Conservation (phyloP, 2,113 vertebrate genomes). For the Orientallactaga bullata region DNA sequence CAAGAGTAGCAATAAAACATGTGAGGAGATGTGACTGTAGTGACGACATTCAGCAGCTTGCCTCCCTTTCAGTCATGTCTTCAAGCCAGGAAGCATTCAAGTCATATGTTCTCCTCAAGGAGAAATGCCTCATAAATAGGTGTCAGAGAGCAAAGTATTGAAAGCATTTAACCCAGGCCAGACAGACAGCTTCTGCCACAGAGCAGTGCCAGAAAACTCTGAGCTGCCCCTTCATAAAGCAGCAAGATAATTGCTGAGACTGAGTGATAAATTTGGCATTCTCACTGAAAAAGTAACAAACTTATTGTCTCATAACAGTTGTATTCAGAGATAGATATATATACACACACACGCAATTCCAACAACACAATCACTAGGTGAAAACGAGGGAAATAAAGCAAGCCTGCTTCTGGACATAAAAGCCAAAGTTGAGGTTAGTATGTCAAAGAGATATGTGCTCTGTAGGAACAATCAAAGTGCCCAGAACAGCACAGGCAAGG, state of each 20-base stretch:
- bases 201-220: slow-evolving; percentile 27
- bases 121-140: slow-evolving; percentile 37
- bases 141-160: not conserved
- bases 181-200: not conserved
- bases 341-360: not conserved
- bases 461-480: not conserved
- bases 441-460: not conserved
- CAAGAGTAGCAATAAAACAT: not conserved
- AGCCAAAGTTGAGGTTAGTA: not conserved
- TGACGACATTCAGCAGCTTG: not conserved
- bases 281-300: not conserved
- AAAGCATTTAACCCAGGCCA: slow-evolving; percentile 17
- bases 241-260: slow-evolving; percentile 28
- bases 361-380: not conserved
- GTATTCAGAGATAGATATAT: not conserved
- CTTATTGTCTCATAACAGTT: not conserved
- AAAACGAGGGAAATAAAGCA: not conserved
- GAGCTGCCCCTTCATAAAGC: not conserved
- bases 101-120: slow-evolving; percentile 22
- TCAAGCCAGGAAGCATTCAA: slow-evolving; percentile 37
- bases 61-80: not conserved
- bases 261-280: not conserved
- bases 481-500: not conserved
- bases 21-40: not conserved
- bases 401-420: not conserved